These are phyloP conservation scores for Kuschelorhynchus macadamiae DNA, from an alignment of 2,888 invertebrate species.

Conservation along the genomic window DNA sequence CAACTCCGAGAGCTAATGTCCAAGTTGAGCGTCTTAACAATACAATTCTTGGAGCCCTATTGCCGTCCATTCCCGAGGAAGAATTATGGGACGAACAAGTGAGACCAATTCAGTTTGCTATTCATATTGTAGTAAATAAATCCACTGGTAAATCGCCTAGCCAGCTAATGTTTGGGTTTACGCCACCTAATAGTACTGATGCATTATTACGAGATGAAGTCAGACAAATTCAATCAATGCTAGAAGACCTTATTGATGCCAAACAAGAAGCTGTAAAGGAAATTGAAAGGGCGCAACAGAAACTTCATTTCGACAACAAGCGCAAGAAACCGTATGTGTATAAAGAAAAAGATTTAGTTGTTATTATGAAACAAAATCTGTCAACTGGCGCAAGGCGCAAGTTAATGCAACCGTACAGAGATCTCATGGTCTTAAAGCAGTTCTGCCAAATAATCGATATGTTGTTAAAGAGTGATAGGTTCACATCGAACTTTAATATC, in stretches of 20 bases:
- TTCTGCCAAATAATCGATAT: not conserved
- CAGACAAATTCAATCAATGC: constrained; percentile 48
- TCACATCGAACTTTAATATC: not conserved
- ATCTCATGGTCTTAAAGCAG: not conserved
- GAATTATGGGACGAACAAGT: constrained; percentile 59
- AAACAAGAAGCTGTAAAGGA: too few species aligned
- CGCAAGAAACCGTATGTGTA: constrained; percentile 22
- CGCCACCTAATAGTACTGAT: constrained; percentile 29
- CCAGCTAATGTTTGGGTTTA: constrained; percentile 49
- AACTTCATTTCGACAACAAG: too few species aligned
- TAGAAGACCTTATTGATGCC: not conserved
- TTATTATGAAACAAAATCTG: constrained; percentile 42
- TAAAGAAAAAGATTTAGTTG: constrained; percentile 14
- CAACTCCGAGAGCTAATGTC: too few species aligned
- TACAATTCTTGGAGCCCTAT: constrained; percentile 56
- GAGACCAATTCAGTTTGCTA: not conserved
- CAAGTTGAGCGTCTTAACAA: constrained; percentile 60
- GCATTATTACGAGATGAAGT: constrained; percentile 45
- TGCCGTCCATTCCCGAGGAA: constrained; percentile 54
- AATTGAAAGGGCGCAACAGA: too few species aligned
- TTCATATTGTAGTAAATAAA: too few species aligned
- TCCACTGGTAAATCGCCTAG: constrained; percentile 37
- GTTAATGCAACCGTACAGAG: not conserved
- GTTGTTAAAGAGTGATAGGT: not conserved
- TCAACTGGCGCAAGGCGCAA: constrained; percentile 23